phyloP scores from a whole-genome alignment of 1,140 invertebrate genomes.

The Stenopsyche tienmushanensis region DNA sequence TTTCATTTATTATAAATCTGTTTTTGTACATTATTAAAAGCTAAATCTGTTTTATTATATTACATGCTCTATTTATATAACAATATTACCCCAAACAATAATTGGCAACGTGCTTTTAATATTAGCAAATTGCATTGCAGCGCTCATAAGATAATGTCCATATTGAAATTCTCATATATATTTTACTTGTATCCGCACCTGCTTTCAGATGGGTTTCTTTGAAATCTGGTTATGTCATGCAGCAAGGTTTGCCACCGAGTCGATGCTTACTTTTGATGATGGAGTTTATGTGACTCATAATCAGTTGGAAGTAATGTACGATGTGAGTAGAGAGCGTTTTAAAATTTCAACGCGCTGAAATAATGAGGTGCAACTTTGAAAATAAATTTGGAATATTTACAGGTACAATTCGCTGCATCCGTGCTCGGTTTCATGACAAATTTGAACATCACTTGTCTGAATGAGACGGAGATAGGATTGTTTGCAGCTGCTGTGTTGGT shows the following conservation, averaged over 20 bases:
- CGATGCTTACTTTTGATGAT: conserved; percentile 87
- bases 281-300: conserved; percentile 82
- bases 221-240: conserved; percentile 93
- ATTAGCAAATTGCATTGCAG: no score
- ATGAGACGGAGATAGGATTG: conserved; percentile 88
- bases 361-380: no score
- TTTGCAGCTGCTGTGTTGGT: conserved; percentile 86
- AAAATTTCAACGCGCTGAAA: no score
- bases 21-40: no score
- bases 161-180: no score
- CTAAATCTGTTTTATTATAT: no score
- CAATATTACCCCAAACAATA: no score
- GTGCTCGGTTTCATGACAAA: conserved; percentile 78
- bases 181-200: conserved; percentile 22
- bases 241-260: conserved; percentile 77
- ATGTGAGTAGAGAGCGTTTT: conserved; percentile 81
- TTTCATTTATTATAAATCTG: no score
- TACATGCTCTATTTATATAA: no score
- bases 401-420: conserved; percentile 72
- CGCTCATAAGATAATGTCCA: no score
- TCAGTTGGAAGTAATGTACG: conserved; percentile 90
- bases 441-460: conserved; percentile 76
- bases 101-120: no score
- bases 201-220: conserved; percentile 76
- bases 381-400: conserved; percentile 41